Evolutionary conservation across 1,140 invertebrate species (phyloP), one percentile per base, ranked within the genome.

Genomic region (Achroia grisella): DNA sequence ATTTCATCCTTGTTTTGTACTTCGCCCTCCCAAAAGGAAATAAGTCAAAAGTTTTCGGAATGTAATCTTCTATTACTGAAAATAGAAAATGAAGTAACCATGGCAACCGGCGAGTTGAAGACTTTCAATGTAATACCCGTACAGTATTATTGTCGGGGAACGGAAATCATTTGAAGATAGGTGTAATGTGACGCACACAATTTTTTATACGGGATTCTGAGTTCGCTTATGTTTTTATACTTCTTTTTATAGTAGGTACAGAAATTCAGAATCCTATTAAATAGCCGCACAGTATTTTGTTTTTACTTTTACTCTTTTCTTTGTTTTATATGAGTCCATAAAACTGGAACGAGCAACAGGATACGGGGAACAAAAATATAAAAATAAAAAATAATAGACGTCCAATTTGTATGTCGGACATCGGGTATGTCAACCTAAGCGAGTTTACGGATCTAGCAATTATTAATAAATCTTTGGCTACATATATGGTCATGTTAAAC

Each of bases 1-100:
- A 71, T 74, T 71, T 64, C 52, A 59, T 23, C 17, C 17, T 23
- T 23, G 17, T 23, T 23, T 23, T 23, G 17, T 62, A 42, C 50
- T 45, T 56, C 44, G 42, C 49, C 29, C 44, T 34, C 36, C 51
- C 41, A 48, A 33, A 41, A 48, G 40, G 47, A 62, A 62, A 64
- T 56, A 56, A 59, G 39, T 53, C 42, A 44, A 52, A 56, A 35
- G 17, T 59, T 52, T 49, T 43, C 49, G 43, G 33, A 41, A 52
- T 45, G 30, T 58, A 44, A 42, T 54, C 36, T 42, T 36, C 28
- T 35, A 9, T 23, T 17, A 9, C n/a, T 30, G 36, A 41, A 36
- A 45, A 45, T 41, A 27, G 43, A 41, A 51, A 44, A 45, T 44
- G 14, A 17, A 37, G 35, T 17, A 8, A 37, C 31, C 44, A 34